Evolutionary conservation across 1,140 invertebrate genomes (phyloP), one percentile per base, ranked within the genome.

Genomic region (Calephelis nemesis): DNA sequence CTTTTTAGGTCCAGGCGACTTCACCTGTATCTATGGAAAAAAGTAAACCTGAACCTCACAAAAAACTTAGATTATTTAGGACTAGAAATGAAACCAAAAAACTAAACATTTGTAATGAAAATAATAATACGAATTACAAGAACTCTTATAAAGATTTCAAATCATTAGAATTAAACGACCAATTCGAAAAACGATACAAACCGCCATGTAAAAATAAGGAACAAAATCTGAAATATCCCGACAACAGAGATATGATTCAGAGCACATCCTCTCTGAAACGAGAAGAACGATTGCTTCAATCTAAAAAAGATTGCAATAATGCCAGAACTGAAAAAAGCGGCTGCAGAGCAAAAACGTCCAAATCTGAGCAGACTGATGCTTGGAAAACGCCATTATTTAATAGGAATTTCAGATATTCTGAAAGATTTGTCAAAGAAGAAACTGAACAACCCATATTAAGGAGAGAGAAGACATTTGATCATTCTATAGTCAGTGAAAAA

Each of bases 11-110:
- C 39, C 80, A 76, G 60, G 90, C 87, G 74, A 93, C 93, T 60
- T 93, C 93, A 47, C 93, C 93, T 66, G 93, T 93, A 81, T 93
- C 92, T 66, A 92, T 87, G 62, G 88, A 90, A 63, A 91, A 91
- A 78, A 92, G 82, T 76, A 88, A 87, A 78, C 79, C 80, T 50
- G 92, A 90, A 71, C 93, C 94, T 3, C 93, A 93, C 39, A 90
- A 93, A 70, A 93, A 93, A 78, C 91, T 94, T 12, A 92, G 95
- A 12, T 87, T 96, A 42, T 96, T 96, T 82, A 95, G 95, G 87
- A 96, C 95, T n/a, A 93, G 94, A 82, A 94, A 94, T 12, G 95
- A 95, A 87, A 94, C 94, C 13, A 94, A 94, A 84, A 94, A 93
- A 76, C 65, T 87, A 62, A 88, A 83, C 69, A 82, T 80, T 30